Conservation (phyloP, 2,797 vertebrate species). For the Heteromormyrus szaboi region DNA sequence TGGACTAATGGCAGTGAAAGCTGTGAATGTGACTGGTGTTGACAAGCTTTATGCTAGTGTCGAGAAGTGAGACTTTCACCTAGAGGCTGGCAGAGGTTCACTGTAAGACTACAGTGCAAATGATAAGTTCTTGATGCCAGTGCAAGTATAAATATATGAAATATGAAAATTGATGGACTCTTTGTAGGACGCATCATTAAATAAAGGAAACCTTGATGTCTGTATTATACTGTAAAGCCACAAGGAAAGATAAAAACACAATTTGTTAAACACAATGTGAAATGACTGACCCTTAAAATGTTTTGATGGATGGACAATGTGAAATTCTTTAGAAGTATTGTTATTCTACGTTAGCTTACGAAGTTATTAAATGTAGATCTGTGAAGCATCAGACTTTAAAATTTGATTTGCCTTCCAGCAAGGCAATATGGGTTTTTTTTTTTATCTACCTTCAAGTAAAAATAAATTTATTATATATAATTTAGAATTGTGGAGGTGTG, state of each 20-base stretch:
- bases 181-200: neutral
- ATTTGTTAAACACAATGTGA: neutral
- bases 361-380: neutral
- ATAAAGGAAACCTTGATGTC: neutral
- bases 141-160: neutral
- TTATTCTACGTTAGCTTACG: neutral
- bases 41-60: neutral
- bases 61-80: neutral
- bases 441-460: neutral
- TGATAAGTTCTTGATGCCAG: neutral
- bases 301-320: neutral
- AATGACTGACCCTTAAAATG: neutral
- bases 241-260: neutral
- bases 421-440: neutral
- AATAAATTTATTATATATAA: neutral
- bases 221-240: neutral
- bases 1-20: neutral
- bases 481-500: neutral
- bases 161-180: neutral
- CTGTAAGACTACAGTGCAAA: neutral
- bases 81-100: neutral
- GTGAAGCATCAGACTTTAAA: neutral
- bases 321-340: neutral
- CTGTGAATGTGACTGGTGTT: neutral
- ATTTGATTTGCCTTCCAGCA: neutral